phyloP scores from a whole-genome alignment of 2,888 invertebrate genomes.

The Diogma glabrata region DNA sequence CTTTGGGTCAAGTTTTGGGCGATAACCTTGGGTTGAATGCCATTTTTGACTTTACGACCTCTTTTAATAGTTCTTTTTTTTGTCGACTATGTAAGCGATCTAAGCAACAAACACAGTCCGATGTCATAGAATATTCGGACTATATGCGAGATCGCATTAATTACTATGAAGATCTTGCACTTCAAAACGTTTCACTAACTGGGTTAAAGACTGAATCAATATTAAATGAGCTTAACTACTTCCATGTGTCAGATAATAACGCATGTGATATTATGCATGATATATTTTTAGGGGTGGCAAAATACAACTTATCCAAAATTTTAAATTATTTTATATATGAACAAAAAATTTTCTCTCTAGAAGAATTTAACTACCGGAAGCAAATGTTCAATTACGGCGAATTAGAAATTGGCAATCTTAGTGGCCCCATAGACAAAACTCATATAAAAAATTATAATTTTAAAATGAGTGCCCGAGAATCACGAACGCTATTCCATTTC shows the following conservation, averaged over 20 bases:
- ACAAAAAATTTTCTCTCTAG: neutral
- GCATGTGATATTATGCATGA: conserved; percentile 18
- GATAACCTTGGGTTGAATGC: conserved; percentile 19
- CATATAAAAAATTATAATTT: conserved; percentile 14
- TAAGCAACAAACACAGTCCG: conserved; percentile 15
- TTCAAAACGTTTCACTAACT: conserved; percentile 9
- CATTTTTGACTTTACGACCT: conserved; percentile 16
- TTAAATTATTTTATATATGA: conserved; percentile 18
- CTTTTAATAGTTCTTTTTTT: conserved; percentile 16
- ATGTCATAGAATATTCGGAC: conserved; percentile 13
- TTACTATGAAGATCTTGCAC: conserved; percentile 13
- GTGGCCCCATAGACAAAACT: conserved; percentile 14
- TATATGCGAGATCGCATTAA: conserved; percentile 12
- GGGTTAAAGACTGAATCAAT: conserved; percentile 16
- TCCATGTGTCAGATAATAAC: conserved; percentile 17
- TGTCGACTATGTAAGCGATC: conserved; percentile 17
- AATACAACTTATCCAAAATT: conserved; percentile 17
- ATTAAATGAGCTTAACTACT: conserved; percentile 16
- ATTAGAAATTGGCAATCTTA: conserved; percentile 13
- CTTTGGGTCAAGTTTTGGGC: conserved; percentile 18
- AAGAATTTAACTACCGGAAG: neutral
- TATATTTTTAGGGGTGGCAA: conserved; percentile 17
- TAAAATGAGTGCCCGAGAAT: conserved; percentile 17
- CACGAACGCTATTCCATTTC: conserved; percentile 17
- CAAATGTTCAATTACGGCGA: neutral